These are phyloP conservation scores for Galago senegalensis DNA, from an alignment of 2,797 vertebrate species.

Conservation along the genomic window DNA sequence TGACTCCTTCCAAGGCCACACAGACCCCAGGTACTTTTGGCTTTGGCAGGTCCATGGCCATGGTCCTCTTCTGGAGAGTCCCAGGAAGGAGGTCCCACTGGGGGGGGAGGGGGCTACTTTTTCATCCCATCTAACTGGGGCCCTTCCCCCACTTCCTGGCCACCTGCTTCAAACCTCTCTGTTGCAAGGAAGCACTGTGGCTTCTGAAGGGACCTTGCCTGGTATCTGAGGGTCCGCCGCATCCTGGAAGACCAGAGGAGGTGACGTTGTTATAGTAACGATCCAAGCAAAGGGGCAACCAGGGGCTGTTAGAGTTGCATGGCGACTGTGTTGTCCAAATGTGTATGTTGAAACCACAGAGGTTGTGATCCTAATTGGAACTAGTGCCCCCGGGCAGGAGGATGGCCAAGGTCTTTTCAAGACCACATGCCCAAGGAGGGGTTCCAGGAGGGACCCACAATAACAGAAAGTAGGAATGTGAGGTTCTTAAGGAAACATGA, in stretches of 20 bases:
- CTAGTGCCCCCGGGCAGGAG: background rate
- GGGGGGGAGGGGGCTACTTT: background rate
- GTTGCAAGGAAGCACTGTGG: background rate
- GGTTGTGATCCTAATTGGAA: background rate
- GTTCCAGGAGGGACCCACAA: background rate
- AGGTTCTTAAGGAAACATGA: background rate
- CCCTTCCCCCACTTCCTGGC: background rate
- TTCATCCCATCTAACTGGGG: background rate
- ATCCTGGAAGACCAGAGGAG: background rate
- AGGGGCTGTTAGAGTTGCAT: background rate
- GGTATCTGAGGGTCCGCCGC: background rate
- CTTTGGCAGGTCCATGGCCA: background rate
- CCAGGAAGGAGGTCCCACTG: background rate
- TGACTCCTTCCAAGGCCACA: background rate
- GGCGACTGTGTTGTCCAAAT: background rate
- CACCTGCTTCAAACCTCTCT: background rate
- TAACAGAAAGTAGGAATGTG: background rate
- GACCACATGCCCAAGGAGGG: background rate
- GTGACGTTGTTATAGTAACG: background rate
- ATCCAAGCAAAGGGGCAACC: background rate
- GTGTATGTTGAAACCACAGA: background rate
- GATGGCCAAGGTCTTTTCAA: background rate
- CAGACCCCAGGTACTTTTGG: background rate
- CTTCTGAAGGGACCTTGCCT: background rate
- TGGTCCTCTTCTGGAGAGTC: background rate